Evolutionary conservation across 2,113 vertebrate species (phyloP).

Genomic region (Oostethus manadensis): DNA sequence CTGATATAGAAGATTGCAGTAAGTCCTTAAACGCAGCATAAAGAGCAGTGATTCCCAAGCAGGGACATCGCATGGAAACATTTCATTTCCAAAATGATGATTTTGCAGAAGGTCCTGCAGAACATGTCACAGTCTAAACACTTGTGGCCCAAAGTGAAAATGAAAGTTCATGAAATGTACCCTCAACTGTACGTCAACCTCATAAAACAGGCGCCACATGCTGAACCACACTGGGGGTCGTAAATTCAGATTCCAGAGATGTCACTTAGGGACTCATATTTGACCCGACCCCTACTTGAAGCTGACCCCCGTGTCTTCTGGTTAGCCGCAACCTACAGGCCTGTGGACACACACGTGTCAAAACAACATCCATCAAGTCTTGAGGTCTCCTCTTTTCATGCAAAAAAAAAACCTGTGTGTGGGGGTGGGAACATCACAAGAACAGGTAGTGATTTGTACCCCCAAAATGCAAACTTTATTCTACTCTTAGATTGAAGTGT

Average conservation of each 20-base stretch:
- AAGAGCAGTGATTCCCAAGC: too few species aligned
- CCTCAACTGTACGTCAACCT: conserved; percentile 2
- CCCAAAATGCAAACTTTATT: too few species aligned
- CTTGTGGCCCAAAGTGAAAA: too few species aligned
- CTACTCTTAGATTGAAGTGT: too few species aligned
- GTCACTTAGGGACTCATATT: conserved; percentile 47
- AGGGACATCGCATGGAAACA: too few species aligned
- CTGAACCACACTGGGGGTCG: conserved; percentile 5
- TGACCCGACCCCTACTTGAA: conserved; percentile 44
- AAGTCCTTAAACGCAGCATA: too few species aligned
- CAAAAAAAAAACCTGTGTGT: not conserved
- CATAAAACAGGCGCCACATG: conserved; percentile 2
- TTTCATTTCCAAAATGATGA: too few species aligned
- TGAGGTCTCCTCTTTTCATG: conserved; percentile 24
- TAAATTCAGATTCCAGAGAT: conserved; percentile 20
- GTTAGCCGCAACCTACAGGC: conserved; percentile 43
- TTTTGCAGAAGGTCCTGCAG: too few species aligned
- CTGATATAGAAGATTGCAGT: too few species aligned
- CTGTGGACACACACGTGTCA: conserved; percentile 53
- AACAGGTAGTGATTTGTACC: too few species aligned
- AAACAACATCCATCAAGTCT: conserved; percentile 63
- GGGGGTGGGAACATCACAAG: not conserved
- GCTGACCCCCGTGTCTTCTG: conserved; percentile 42
- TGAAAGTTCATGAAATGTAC: not conserved
- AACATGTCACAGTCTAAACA: too few species aligned